Evolutionary conservation across 2,113 vertebrate species (phyloP), one percentile per base, ranked within the genome.

Genomic region (Bothrops jararaca): DNA sequence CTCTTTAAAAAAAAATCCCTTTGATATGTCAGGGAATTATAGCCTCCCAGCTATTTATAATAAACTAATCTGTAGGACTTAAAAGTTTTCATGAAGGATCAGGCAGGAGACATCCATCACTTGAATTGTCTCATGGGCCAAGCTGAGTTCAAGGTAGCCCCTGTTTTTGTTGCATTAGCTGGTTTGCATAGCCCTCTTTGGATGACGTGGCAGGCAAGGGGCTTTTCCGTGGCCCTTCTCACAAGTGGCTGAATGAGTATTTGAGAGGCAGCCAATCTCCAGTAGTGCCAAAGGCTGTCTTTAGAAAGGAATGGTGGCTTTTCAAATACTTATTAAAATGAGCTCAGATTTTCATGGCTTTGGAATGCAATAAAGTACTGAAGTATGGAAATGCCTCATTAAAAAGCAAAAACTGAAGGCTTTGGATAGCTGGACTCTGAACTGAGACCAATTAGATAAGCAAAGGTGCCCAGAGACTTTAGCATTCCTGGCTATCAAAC

Each of bases 311-410:
- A 69, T 89, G 89, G 50, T 29, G 2, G 29, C 0, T 20, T 5
- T 7, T 54, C 85, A 58, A 0, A 2, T 53, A 48, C 54, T 2
- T 88, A 92, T 89, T 45, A 54, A 90, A 92, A 93, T 4, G 8
- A 12, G 74, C 89, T 50, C 50, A 52, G 89, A 92, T 34, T 56
- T 58, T 87, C 93, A 85, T 2, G 85, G 54, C 87, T 92, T 5
- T 48, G 48, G 92, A 80, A 34, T 29, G 89, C 95, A 95, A 96
- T 93, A 95, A 95, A 90, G 86, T 80, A 95, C 92, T 95, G 95
- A 94, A 89, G 53, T n/a, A 93, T 3, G 90, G 93, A 90, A 94
- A 93, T 29, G 64, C 53, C 94, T 95, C 95, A 93, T 96, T 94
- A 95, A 94, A 85, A 95, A 95, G 90, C 93, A 88, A 54, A 88